These are phyloP conservation scores for Botrylloides violaceus DNA, from an alignment of 23 tunicate species.

Conservation along the genomic window DNA sequence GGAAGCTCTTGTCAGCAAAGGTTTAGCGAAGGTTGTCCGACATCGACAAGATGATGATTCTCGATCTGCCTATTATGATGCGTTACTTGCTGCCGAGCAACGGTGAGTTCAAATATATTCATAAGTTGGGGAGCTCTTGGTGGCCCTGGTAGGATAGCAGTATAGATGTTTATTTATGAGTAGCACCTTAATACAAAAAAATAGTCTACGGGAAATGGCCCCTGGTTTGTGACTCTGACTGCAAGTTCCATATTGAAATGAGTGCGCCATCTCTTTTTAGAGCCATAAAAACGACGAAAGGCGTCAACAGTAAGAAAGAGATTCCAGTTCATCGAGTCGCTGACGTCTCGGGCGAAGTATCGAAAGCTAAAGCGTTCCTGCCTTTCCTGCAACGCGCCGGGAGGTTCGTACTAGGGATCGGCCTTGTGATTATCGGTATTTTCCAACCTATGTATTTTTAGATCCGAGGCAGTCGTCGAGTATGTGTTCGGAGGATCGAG, in stretches of 20 bases:
- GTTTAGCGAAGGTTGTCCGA: constrained; percentile 80
- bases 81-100: constrained; percentile 86
- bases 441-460: constrained; percentile 2
- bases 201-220: no score
- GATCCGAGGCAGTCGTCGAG: constrained; percentile 94
- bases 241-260: background rate
- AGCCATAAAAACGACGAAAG: constrained; percentile 85
- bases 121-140: background rate
- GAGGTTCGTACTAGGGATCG: no score
- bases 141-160: background rate
- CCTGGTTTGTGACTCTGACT: background rate
- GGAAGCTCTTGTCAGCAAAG: constrained; percentile 93
- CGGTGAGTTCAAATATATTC: constrained; percentile 43
- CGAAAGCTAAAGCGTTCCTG: constrained; percentile 72
- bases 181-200: no score
- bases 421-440: no score
- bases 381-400: constrained; percentile 94
- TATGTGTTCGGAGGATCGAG: constrained; percentile 97
- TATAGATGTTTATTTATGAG: no score
- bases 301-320: constrained; percentile 78
- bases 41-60: constrained; percentile 94
- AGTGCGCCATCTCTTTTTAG: constrained; percentile 20
- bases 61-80: constrained; percentile 79
- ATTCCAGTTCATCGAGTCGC: constrained; percentile 76
- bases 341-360: constrained; percentile 76